Evolutionary conservation across 2,888 invertebrate genomes (phyloP), one percentile per base, ranked within the genome.

Genomic region (Drosophila kuntzei): DNA sequence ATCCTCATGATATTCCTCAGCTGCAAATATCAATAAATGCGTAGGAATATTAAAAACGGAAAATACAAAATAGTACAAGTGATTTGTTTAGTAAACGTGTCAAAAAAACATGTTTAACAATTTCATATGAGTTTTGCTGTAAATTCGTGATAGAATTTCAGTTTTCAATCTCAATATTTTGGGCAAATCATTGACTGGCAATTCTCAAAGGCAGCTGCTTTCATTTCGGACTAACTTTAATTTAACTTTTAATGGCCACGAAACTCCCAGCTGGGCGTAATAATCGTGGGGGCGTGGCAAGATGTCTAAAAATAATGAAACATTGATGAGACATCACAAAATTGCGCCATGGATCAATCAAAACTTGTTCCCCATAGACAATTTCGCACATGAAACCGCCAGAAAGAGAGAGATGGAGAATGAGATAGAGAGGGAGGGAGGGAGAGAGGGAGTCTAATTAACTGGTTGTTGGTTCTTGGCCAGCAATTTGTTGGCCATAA

Each of bases 371-470:
- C 36, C 50, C 37, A 37, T 12, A 25, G 50, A 51, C 50, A 37
- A 37, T 51, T 25, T 34, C 39, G 51, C 67, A 67, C 53, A 61
- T 62, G 29, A 44, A 36, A 22, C 39, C 9, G 27, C 16, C 18
- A 41, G 12, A 39, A 18, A 18, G 8, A 14, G 25, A 9, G 41
- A 3, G 1, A 14, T 9, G 9, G 14, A 16, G 14, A 27, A n/a
- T 0, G 14, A 14, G 11, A 44, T 14, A 6, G 11, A 12, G 20
- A 12, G 12, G 5, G 6, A 14, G 25, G 4, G 14, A 16, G 29
- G 1, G 12, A 29, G 59, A 64, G 55, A 70, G 60, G 64, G 27
- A 16, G 14, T 29, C 68, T 75, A 87, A 81, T 81, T 84, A 87
- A 65, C 67, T 63, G 29, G 36, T 36, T 43, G 34, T 44, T 54